A percentile compares a stretch with the other conserved stretches of the same genome.
Evolutionary conservation across 2,888 invertebrate genomes (phyloP).

Genomic region (Nymphalis c-album): DNA sequence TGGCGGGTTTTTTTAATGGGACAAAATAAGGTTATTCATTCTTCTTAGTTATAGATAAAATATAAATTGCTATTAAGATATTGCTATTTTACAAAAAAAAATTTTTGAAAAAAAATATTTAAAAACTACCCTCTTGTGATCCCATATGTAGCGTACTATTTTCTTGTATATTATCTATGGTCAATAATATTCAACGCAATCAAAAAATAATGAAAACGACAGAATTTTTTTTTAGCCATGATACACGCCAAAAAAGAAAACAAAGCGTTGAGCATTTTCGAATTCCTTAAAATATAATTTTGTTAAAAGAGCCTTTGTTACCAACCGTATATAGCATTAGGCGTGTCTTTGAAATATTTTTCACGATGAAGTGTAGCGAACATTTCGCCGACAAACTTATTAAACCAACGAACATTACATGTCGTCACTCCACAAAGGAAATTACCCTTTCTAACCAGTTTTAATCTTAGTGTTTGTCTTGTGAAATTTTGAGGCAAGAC

Average conservation of each 20-base stretch:
- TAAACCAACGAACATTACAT: constrained; percentile 4
- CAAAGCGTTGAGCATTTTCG: neutral
- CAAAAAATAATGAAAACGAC: too few species aligned
- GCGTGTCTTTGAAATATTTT: neutral
- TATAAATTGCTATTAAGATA: too few species aligned
- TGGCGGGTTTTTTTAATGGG: neutral
- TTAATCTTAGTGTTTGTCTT: neutral
- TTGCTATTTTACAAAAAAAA: too few species aligned
- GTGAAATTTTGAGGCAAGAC: too few species aligned
- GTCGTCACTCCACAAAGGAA: constrained; percentile 6
- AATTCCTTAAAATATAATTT: neutral
- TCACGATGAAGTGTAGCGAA: constrained; percentile 3
- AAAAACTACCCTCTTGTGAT: too few species aligned
- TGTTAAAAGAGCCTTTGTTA: neutral
- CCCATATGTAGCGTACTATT: too few species aligned
- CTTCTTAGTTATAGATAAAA: neutral
- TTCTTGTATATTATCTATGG: too few species aligned
- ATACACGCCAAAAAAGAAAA: too few species aligned
- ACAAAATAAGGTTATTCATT: neutral
- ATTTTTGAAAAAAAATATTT: too few species aligned
- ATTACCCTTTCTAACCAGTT: neutral
- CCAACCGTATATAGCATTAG: neutral
- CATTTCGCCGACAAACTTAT: constrained; percentile 10
- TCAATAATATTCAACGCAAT: too few species aligned
- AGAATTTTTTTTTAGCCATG: too few species aligned